These are phyloP conservation scores for Acrossocheilus fasciatus DNA, from an alignment of 2,797 vertebrate genomes.

Conservation along the genomic window DNA sequence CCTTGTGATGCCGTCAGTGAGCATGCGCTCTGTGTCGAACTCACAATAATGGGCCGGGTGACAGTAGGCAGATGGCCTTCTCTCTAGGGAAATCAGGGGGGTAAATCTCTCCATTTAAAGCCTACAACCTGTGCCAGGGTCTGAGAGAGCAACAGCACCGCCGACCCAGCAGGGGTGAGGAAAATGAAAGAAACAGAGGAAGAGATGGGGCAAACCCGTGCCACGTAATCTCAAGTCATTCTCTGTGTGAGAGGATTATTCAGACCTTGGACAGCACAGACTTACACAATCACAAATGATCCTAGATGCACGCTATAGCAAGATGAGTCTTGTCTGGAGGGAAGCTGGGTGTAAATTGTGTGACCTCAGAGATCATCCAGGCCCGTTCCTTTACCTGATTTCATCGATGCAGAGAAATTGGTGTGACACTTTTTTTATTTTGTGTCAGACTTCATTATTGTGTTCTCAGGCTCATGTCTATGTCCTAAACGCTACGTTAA, in stretches of 20 bases:
- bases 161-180: constrained; percentile 55
- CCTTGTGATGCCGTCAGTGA: constrained; percentile 29
- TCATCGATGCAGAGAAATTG: constrained; percentile 3
- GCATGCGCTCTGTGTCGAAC: constrained; percentile 44
- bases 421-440: constrained; percentile 28
- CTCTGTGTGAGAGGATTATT: constrained; percentile 51
- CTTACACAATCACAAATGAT: constrained; percentile 6
- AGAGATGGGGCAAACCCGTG: constrained; percentile 21
- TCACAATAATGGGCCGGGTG: constrained; percentile 58
- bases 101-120: constrained; percentile 73
- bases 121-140: constrained; percentile 60
- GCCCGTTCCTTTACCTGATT: background rate
- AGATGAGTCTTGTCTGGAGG: constrained; percentile 3
- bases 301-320: background rate
- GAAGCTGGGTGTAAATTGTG: constrained; percentile 14
- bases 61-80: constrained; percentile 69
- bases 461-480: constrained; percentile 8
- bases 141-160: constrained; percentile 39
- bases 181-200: background rate
- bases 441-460: constrained; percentile 20
- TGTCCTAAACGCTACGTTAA: constrained; percentile 37
- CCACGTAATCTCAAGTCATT: constrained; percentile 40
- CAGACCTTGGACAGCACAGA: constrained; percentile 20
- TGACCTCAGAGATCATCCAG: constrained; percentile 19
- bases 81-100: constrained; percentile 68